phyloP scores from a whole-genome alignment of 2,113 vertebrate species.

The Apus apus region DNA sequence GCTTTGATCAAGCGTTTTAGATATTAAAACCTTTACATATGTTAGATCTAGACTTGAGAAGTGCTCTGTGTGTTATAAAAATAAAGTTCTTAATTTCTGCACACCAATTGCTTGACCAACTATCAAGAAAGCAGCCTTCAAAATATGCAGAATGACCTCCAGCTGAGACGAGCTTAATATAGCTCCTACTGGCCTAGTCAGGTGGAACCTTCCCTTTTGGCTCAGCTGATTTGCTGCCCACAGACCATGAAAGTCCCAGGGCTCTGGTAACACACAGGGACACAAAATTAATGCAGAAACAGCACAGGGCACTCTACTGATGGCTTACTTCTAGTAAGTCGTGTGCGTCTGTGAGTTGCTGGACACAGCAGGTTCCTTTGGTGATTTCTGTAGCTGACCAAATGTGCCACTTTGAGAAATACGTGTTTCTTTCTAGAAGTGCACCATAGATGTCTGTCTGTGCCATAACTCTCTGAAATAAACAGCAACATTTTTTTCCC shows the following conservation, averaged over 20 bases:
- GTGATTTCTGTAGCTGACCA: neutral
- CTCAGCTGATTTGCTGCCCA: conserved; percentile 63
- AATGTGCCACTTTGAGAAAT: neutral
- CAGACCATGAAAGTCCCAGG: conserved; percentile 62
- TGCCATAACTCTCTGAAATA: neutral
- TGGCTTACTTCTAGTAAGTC: neutral
- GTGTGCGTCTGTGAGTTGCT: neutral
- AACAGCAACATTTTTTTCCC: neutral
- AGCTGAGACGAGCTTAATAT: conserved; percentile 68
- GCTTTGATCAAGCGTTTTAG: neutral
- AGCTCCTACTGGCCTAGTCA: conserved; percentile 59
- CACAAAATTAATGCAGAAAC: conserved; percentile 12
- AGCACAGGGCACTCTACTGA: neutral
- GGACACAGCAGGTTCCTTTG: neutral
- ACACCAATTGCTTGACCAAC: conserved; percentile 39
- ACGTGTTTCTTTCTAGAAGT: neutral
- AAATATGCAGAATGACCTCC: conserved; percentile 65
- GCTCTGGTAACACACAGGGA: conserved; percentile 32
- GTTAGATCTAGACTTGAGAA: neutral
- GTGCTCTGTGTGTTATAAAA: neutral
- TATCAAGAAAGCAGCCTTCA: conserved; percentile 54
- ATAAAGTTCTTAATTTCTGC: conserved; percentile 27
- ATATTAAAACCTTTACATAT: neutral
- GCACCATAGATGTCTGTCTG: neutral
- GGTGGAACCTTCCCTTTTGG: conserved; percentile 67